These are phyloP conservation scores for Phaonia tiefii DNA, from an alignment of 2,888 invertebrate genomes.

Conservation along the genomic window DNA sequence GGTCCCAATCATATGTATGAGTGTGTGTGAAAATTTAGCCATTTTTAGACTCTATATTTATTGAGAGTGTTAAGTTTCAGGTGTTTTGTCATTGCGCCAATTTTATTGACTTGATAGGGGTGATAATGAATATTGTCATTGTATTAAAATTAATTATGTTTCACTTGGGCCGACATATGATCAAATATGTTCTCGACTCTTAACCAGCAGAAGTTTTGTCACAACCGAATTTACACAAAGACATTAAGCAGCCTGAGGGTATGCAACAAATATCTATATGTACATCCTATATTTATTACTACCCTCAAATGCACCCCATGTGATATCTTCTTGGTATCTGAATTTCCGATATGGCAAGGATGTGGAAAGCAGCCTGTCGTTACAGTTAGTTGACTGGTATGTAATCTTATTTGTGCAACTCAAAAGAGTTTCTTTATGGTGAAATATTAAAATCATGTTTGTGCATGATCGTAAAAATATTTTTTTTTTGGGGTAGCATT, in stretches of 20 bases:
- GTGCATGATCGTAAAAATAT: constrained; percentile 24
- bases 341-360: too few relatives aligned
- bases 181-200: constrained; percentile 5
- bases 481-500: constrained; percentile 28
- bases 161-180: constrained; percentile 27
- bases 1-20: neutral
- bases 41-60: constrained; percentile 19
- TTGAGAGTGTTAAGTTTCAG: constrained; percentile 33
- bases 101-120: constrained; percentile 30
- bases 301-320: constrained; percentile 2
- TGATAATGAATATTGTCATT: constrained; percentile 50
- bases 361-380: neutral
- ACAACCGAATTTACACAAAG: neutral
- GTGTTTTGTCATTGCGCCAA: constrained; percentile 10
- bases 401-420: neutral
- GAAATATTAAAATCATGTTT: constrained; percentile 31
- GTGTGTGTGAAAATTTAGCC: too few relatives aligned
- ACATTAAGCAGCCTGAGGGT: neutral
- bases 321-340: too few relatives aligned
- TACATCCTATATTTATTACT: neutral
- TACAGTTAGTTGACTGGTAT: neutral
- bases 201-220: neutral
- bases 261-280: neutral
- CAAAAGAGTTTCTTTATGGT: neutral
- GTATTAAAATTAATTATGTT: constrained; percentile 45